Evolutionary conservation across 2,113 vertebrate genomes (phyloP).

Genomic region (Lampris incognitus): DNA sequence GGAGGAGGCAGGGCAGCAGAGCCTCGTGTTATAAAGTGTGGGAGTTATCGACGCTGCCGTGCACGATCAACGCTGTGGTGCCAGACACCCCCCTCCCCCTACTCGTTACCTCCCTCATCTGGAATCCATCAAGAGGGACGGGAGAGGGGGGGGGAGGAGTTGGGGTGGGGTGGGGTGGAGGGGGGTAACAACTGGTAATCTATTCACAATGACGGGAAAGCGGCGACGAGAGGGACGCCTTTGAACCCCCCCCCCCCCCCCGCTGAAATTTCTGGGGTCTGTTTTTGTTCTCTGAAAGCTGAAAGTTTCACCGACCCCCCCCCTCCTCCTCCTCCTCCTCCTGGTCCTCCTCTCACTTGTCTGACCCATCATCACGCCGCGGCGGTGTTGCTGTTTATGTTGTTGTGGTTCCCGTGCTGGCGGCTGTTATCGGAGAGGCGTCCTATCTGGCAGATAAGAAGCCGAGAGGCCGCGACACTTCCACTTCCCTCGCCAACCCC

Average conservation of each 20-base stretch:
- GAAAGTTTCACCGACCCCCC: slow-evolving; percentile 55
- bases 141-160: slow-evolving; percentile 74
- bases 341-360: background rate
- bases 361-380: background rate
- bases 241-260: slow-evolving; percentile 65
- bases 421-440: slow-evolving; percentile 57
- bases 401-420: slow-evolving; percentile 22
- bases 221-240: slow-evolving; percentile 55
- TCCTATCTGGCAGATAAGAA: slow-evolving; percentile 77
- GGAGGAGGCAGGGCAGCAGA: slow-evolving; percentile 80
- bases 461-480: slow-evolving; percentile 73
- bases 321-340: slow-evolving; percentile 31
- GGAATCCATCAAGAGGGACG: slow-evolving; percentile 90
- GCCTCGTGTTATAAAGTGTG: slow-evolving; percentile 84
- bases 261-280: slow-evolving; percentile 48
- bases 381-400: slow-evolving; percentile 38
- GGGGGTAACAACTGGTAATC: slow-evolving; percentile 78
- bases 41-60: slow-evolving; percentile 89
- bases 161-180: slow-evolving; percentile 75
- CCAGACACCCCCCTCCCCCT: slow-evolving; percentile 89
- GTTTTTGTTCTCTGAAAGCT: slow-evolving; percentile 56
- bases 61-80: slow-evolving; percentile 88
- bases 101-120: slow-evolving; percentile 88
- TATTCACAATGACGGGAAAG: slow-evolving; percentile 78
- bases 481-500: slow-evolving; percentile 75